Evolutionary conservation across 2,888 invertebrate genomes (phyloP).

Genomic region (Ommatoiulus sabulosus): DNA sequence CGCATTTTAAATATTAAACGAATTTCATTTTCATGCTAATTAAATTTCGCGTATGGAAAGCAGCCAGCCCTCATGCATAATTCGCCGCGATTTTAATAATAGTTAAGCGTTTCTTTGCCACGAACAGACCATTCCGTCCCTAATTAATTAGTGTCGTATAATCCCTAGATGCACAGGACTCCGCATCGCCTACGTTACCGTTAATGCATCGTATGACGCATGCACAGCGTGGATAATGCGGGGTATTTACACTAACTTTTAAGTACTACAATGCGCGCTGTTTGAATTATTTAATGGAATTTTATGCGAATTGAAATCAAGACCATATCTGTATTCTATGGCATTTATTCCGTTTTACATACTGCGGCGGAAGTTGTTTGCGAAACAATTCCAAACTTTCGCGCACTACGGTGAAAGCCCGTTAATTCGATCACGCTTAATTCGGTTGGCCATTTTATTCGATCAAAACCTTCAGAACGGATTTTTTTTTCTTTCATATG

Average conservation of each 20-base stretch:
- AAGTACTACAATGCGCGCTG: not conserved
- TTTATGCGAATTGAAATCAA: not conserved
- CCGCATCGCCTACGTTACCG: not conserved
- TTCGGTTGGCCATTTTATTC: too few relatives aligned
- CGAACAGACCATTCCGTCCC: slow-evolving; percentile 30
- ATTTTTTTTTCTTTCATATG: too few relatives aligned
- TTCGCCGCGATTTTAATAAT: slow-evolving; percentile 22
- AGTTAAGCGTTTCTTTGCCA: slow-evolving; percentile 32
- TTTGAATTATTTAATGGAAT: not conserved
- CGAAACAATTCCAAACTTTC: too few relatives aligned
- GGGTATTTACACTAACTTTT: not conserved
- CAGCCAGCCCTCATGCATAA: slow-evolving; percentile 39
- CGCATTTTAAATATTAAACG: slow-evolving; percentile 41
- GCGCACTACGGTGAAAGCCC: too few relatives aligned
- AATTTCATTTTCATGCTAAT: slow-evolving; percentile 48
- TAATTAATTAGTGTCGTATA: slow-evolving; percentile 41
- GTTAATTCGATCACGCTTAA: too few relatives aligned
- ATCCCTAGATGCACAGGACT: slow-evolving; percentile 7
- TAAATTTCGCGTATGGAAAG: slow-evolving; percentile 19
- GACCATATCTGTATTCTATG: too few relatives aligned
- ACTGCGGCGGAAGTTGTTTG: too few relatives aligned
- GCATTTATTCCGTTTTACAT: too few relatives aligned
- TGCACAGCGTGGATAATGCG: slow-evolving; percentile 32
- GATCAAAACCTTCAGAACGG: too few relatives aligned
- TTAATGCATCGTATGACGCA: not conserved